Base-by-base conservation (phyloP, 2,888 invertebrate genomes). In the Corbicula japonica region DNA sequence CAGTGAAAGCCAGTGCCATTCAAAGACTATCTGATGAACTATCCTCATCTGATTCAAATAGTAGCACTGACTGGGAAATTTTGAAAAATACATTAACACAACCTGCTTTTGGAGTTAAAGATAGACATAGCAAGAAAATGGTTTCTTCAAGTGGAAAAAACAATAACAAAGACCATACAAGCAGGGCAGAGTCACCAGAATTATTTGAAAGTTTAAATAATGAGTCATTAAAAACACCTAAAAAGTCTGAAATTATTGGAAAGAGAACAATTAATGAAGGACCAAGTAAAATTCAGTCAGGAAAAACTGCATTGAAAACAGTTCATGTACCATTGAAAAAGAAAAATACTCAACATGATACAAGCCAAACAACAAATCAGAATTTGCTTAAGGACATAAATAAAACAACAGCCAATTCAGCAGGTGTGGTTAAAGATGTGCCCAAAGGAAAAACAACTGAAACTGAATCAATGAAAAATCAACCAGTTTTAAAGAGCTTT, bases 31-130 rank as follows among this genome's bases (percentile, higher is more conserved):
- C 38, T n/a, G 26, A 65, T 26, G 38, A 50, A 26, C 65, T 26
- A 18, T 35, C 52, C 18, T 28, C 1, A 18, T 2, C 34, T 4
- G 26, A 35, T 15, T 52, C 50, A 23, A 52, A 52, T 26, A 48
- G 48, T 23, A 52, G 52, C 10, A 32, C 26, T 32, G 32, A 70
- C 23, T 46, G 48, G 48, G 35, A 70, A 21, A 48, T 48, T 32
- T 23, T 70, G 15, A 70, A 60, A 48, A 35, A 34, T 6, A 60
- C 35, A 12, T 28, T 60, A 6, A 70, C 69, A 1, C 50, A 48
- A 30, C 56, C 56, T 21, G 2, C 32, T 12, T 56, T 56, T 56
- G 38, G 18, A 12, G 21, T 12, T 4, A 60, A 26, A 54, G 28
- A 26, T 6, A 28, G 41, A 12, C 41, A 38, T 12, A 38, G 10